Evolutionary conservation across 2,797 vertebrate genomes (phyloP).

Genomic region (Limnodromus scolopaceus): DNA sequence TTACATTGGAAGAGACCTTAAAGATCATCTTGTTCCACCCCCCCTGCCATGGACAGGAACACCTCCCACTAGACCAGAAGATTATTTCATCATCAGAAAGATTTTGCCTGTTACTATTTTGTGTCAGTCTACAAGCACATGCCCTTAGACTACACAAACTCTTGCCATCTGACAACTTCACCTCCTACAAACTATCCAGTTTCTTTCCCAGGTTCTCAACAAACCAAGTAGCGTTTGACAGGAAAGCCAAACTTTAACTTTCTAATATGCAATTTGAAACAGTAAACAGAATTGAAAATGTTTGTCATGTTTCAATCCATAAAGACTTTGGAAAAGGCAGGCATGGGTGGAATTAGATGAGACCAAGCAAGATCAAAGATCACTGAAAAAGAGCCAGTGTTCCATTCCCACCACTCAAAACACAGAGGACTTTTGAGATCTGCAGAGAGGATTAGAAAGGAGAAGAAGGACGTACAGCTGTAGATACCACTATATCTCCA

Average conservation of each 20-base stretch:
- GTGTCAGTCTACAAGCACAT: background rate
- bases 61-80: background rate
- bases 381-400: background rate
- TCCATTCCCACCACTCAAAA: background rate
- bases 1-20: background rate
- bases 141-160: background rate
- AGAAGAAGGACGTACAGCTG: background rate
- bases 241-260: background rate
- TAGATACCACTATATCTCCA: background rate
- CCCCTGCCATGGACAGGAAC: background rate
- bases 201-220: background rate
- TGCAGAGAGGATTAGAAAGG: background rate
- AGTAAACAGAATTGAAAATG: background rate
- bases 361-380: background rate
- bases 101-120: background rate
- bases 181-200: background rate
- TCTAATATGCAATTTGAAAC: background rate
- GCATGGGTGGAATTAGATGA: background rate
- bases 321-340: background rate
- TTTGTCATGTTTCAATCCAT: background rate
- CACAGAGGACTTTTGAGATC: background rate
- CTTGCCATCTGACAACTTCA: background rate
- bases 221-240: background rate
- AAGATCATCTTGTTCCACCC: background rate
- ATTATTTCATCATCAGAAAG: background rate